Conservation (phyloP, 2,113 vertebrate genomes). For the Serilophus lunatus region DNA sequence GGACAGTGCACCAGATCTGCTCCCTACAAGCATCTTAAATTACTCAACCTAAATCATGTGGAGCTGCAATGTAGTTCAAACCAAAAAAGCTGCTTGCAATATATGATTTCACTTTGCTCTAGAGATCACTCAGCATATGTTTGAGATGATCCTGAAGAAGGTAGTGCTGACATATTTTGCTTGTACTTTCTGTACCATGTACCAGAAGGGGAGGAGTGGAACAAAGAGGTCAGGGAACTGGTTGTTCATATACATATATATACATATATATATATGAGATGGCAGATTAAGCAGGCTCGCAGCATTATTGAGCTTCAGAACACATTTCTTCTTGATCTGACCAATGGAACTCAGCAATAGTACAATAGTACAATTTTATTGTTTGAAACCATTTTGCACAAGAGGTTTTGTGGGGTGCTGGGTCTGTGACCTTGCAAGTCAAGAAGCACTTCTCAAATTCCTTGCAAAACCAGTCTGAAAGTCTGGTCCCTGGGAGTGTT, state of each 20-base stretch:
- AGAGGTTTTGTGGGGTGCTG: accelerated
- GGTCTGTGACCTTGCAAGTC: background rate
- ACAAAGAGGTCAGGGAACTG: background rate
- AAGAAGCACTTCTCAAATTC: background rate
- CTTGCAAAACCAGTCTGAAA: background rate
- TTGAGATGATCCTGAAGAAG: constrained; percentile 4
- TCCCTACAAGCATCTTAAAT: background rate
- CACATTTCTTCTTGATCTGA: background rate
- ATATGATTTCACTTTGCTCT: background rate
- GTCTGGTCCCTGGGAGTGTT: background rate
- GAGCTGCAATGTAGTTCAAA: background rate
- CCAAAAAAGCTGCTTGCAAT: background rate
- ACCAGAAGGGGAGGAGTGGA: background rate
- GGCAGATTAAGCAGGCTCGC: background rate
- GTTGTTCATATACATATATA: background rate
- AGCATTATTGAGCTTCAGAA: background rate
- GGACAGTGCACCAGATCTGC: background rate
- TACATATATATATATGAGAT: background rate
- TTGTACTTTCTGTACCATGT: background rate
- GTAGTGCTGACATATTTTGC: background rate
- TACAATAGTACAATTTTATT: background rate
- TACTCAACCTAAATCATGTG: background rate
- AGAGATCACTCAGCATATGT: constrained; percentile 2
- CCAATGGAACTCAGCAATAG: background rate
- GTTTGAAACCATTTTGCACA: background rate